Evolutionary conservation across 2,797 vertebrate species (phyloP).

Genomic region (Galago senegalensis): DNA sequence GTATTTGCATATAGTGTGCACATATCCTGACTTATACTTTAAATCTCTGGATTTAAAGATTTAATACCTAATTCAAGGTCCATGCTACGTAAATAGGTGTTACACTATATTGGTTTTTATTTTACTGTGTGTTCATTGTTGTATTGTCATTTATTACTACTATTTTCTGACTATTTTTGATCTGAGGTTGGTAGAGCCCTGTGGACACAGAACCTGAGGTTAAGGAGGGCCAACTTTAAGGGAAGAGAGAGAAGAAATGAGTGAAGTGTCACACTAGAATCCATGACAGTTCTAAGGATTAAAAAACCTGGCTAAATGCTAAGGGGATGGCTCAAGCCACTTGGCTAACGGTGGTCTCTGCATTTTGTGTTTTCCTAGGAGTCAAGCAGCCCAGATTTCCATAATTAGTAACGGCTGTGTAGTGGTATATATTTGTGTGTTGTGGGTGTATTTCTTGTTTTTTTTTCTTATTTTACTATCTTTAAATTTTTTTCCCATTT

Average conservation of each 20-base stretch:
- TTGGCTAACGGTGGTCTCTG: neutral
- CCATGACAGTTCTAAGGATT: neutral
- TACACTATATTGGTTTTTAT: neutral
- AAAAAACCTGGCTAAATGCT: neutral
- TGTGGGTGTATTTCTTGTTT: neutral
- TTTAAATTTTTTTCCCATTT: neutral
- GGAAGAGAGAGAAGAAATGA: neutral
- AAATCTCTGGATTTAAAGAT: neutral
- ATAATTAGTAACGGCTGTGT: neutral
- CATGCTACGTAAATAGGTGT: neutral
- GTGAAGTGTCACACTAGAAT: neutral
- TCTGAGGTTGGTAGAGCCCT: neutral
- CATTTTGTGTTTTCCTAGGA: neutral
- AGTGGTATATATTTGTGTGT: neutral
- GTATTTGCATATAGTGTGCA: neutral
- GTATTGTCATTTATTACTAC: no score
- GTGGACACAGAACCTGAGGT: neutral
- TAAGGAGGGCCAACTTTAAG: neutral
- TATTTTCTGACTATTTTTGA: neutral
- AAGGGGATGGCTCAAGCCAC: neutral
- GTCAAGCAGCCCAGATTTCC: neutral
- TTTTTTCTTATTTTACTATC: neutral
- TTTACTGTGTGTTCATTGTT: neutral
- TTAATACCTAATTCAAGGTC: neutral
- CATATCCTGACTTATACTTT: neutral